Evolutionary conservation across 2,113 vertebrate species (phyloP).

Genomic region (Vidua chalybeata): DNA sequence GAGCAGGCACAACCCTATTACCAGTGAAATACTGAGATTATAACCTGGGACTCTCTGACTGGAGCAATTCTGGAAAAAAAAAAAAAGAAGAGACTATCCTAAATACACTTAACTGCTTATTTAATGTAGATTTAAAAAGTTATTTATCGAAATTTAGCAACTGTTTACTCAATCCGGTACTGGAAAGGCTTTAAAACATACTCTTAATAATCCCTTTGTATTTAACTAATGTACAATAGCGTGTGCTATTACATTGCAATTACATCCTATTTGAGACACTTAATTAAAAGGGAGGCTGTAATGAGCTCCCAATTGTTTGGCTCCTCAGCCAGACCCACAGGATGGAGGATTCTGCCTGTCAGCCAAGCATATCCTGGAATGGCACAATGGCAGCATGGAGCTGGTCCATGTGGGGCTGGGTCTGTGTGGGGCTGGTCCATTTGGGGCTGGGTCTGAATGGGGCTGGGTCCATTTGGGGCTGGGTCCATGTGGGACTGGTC

Average conservation of each 20-base stretch:
- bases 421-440: too few species aligned
- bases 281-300: slow-evolving; percentile 75
- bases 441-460: background rate
- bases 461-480: too few species aligned
- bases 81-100: background rate
- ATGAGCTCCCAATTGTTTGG: slow-evolving; percentile 51
- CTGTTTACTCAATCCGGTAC: slow-evolving; percentile 64
- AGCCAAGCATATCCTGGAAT: accelerated
- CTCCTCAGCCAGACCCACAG: slow-evolving; percentile 1
- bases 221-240: slow-evolving; percentile 73
- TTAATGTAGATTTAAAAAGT: slow-evolving; percentile 37
- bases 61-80: background rate
- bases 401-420: background rate
- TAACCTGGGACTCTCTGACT: background rate
- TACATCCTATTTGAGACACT: slow-evolving; percentile 76
- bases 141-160: slow-evolving; percentile 66
- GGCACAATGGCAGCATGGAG: background rate
- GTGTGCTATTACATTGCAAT: slow-evolving; percentile 75
- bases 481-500: too few species aligned
- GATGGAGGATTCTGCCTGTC: background rate
- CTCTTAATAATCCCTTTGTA: slow-evolving; percentile 76
- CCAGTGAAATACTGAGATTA: background rate
- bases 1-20: background rate
- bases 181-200: slow-evolving; percentile 74
- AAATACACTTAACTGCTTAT: slow-evolving; percentile 9